These are phyloP conservation scores for Acrobasis consociella DNA, from an alignment of 2,888 invertebrate genomes.

Conservation along the genomic window DNA sequence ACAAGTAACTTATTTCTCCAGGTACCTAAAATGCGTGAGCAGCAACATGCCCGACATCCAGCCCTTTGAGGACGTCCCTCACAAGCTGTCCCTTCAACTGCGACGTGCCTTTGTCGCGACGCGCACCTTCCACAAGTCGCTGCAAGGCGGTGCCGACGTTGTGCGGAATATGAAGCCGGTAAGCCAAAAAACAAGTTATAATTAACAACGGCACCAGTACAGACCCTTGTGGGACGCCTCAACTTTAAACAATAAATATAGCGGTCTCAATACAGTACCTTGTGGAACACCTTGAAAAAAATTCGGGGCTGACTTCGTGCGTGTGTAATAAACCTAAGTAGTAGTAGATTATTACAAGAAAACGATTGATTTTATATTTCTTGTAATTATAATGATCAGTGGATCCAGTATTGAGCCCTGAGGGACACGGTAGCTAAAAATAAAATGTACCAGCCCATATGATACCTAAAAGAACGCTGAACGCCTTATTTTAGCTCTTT, in stretches of 20 bases:
- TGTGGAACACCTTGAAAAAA: neutral
- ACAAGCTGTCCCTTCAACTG: slow-evolving; percentile 94
- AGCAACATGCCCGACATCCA: slow-evolving; percentile 96
- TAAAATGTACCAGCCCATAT: neutral
- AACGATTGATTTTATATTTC: no score
- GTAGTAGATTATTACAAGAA: no score
- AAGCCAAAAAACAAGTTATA: slow-evolving; percentile 40
- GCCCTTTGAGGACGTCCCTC: slow-evolving; percentile 97
- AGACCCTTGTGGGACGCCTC: neutral
- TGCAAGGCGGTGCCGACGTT: slow-evolving; percentile 91
- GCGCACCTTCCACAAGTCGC: slow-evolving; percentile 94
- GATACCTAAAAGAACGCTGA: neutral
- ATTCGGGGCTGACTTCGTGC: no score
- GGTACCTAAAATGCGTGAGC: slow-evolving; percentile 93
- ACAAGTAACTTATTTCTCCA: slow-evolving; percentile 64
- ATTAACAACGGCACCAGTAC: slow-evolving; percentile 1
- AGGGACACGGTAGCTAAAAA: neutral
- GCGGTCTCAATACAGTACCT: neutral
- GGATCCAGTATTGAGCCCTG: neutral
- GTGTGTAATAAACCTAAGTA: no score
- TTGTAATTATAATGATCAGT: neutral
- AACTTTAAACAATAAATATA: no score
- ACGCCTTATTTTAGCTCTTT: neutral
- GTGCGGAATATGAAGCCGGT: slow-evolving; percentile 90
- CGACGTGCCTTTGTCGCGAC: slow-evolving; percentile 97